Percentiles rank a stretch among this genome's conserved stretches.
Conservation (phyloP, 2,797 vertebrate species). For the Rhabdomys pumilio region DNA sequence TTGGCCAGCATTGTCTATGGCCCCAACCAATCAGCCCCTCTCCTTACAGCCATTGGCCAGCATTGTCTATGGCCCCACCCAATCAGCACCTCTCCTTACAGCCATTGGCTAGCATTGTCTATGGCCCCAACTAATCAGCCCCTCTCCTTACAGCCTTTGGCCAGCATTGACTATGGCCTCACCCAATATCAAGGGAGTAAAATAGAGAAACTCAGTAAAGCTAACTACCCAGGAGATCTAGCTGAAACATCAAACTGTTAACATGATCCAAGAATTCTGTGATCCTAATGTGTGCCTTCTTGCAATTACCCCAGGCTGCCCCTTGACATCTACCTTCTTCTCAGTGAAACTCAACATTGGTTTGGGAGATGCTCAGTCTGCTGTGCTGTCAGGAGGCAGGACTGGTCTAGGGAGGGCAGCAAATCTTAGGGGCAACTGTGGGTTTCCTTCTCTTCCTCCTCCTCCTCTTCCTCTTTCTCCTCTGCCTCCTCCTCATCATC, state of each 20-base stretch:
- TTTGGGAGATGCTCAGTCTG: not conserved
- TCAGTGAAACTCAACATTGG: accelerated
- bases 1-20: not conserved
- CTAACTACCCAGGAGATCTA: too few species aligned
- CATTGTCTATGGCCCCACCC: too few species aligned
- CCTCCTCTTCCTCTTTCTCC: too few species aligned
- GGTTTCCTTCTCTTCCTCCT: not conserved
- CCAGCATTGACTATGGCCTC: not conserved
- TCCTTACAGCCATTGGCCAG: not conserved
- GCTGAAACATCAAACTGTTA: not conserved
- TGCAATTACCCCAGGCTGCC: not conserved
- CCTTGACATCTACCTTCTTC: not conserved
- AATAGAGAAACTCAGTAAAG: not conserved
- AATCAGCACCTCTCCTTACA: not conserved
- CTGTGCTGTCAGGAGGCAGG: not conserved
- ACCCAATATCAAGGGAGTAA: not conserved
- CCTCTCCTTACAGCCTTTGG: not conserved
- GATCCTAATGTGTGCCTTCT: not conserved
- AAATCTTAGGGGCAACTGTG: not conserved
- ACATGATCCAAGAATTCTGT: not conserved
- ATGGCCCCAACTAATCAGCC: too few species aligned
- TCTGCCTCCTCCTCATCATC: not conserved
- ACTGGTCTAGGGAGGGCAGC: not conserved
- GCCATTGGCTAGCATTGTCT: not conserved
- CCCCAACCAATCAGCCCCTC: not conserved